Conservation (phyloP, 2,113 vertebrate species). For the Azemiops feae region DNA sequence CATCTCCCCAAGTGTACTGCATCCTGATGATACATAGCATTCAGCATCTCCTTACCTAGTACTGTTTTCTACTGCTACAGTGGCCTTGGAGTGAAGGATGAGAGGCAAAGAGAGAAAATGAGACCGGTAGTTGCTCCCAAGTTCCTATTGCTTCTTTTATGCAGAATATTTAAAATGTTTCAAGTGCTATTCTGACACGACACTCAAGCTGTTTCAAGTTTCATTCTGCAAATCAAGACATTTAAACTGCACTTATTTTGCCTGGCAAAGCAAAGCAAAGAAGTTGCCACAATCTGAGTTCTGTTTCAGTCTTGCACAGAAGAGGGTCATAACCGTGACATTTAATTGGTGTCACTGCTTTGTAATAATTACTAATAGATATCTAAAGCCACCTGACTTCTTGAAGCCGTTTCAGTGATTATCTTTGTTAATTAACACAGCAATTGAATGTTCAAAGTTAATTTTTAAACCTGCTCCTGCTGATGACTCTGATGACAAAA, state of each 20-base stretch:
- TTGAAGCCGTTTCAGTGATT: background rate
- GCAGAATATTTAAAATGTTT: background rate
- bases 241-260: background rate
- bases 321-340: background rate
- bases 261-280: background rate
- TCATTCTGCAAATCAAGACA: background rate
- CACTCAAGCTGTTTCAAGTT: background rate
- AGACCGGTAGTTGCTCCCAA: background rate
- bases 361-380: background rate
- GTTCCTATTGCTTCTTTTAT: background rate
- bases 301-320: background rate
- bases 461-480: background rate
- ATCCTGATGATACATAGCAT: background rate
- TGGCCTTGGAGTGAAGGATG: background rate
- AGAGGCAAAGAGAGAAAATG: background rate
- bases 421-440: background rate
- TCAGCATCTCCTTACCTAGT: background rate
- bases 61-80: background rate
- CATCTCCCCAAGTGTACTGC: background rate
- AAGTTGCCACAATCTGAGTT: background rate
- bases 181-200: background rate
- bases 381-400: background rate
- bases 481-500: background rate
- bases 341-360: background rate
- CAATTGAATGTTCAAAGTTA: background rate